Base-by-base conservation (phyloP, 2,113 vertebrate species). In the Theristicus caerulescens region DNA sequence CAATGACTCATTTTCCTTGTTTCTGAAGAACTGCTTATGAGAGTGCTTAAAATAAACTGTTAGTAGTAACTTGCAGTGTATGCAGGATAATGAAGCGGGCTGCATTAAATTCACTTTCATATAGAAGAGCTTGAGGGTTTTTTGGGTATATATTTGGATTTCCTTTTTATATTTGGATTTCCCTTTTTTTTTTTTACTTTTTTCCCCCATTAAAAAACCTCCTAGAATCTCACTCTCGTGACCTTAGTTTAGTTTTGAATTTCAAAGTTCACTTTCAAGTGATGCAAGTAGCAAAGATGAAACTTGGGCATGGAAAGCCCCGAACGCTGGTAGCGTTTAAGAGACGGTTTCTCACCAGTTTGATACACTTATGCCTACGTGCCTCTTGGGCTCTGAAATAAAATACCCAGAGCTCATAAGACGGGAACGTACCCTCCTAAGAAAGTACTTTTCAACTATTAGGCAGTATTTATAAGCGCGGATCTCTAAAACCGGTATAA, bases 401-500 rank as follows among this genome's bases (percentile, higher is more conserved):
- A 62, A 79, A 74, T 0, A 19, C 36, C 4, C 10, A 15, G 32
- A n/a, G 14, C 16, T 67, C 32, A 16, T 2, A 29, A 26, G 54
- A 49, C 1, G 13, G 36, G 36, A 58, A n/a, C 2, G 6, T 5
- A 22, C 18, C 13, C 42, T 46, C 19, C 17, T 6, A 21, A 54
- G 49, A 66, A 36, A 27, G 31, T 8, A 3, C 12, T 80, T 80
- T 44, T n/a, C 20, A 44, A 26, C 32, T 25, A 3, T 9, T 5
- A 15, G 0, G 8, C 51, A 15, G 16, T 8, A 36, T 16, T 46
- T n/a, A 6, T 0, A 47, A 73, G 54, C 7, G 5, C 3, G 31
- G 57, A 13, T 31, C 21, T 34, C 31, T 11, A n/a, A 29, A 4
- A 25, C 16, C 4, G 0, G 27, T 3, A 3, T 5, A 13, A 0